Evolutionary conservation across 2,113 vertebrate species (phyloP).

Genomic region (Arvicanthis niloticus): DNA sequence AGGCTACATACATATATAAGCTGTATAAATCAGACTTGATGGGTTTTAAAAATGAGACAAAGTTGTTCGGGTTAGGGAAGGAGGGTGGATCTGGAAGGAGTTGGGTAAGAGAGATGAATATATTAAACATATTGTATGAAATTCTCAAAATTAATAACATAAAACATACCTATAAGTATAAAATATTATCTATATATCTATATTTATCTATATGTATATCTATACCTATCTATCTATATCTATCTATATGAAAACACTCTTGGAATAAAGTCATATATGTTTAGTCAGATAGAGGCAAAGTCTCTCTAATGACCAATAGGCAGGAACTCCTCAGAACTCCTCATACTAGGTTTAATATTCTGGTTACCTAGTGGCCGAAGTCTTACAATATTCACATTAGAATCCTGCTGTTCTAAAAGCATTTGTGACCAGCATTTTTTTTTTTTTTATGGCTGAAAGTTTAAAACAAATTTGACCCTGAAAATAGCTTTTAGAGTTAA

Average conservation of each 20-base stretch:
- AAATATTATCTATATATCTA: background rate
- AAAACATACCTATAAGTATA: background rate
- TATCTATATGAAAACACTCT: background rate
- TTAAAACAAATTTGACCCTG: conserved; percentile 73
- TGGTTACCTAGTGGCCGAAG: background rate
- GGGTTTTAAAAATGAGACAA: background rate
- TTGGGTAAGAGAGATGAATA: background rate
- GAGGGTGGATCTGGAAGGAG: background rate
- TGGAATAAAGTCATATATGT: background rate
- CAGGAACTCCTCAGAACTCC: conserved; percentile 11
- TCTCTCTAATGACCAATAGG: background rate
- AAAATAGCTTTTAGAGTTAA: conserved; percentile 75
- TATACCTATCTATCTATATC: no score
- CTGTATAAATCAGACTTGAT: background rate
- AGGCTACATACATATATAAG: background rate
- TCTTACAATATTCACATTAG: conserved; percentile 20
- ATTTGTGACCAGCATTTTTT: conserved; percentile 22
- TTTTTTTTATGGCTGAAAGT: conserved; percentile 47
- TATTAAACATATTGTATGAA: background rate
- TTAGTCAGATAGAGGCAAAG: conserved; percentile 10
- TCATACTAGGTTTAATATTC: background rate
- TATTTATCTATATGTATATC: no score
- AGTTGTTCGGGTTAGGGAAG: background rate
- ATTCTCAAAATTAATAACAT: background rate
- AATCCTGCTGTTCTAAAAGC: background rate